These are phyloP conservation scores for Netelia melanura DNA, from an alignment of 2,888 invertebrate genomes.

Conservation along the genomic window DNA sequence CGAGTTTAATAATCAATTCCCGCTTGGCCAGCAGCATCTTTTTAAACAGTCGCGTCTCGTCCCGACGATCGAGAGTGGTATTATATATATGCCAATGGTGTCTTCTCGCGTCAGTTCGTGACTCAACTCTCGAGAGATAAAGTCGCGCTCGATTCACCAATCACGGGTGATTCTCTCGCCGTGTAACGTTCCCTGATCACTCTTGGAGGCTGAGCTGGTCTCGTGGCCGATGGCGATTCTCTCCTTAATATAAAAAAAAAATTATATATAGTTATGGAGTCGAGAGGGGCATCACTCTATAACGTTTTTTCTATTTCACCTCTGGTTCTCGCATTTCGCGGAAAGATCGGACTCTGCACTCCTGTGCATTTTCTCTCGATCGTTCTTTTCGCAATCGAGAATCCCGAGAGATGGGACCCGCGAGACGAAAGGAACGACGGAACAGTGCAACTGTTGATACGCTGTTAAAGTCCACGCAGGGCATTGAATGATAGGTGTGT, in stretches of 20 bases:
- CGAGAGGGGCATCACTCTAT: constrained; percentile 5
- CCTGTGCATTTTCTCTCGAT: background rate
- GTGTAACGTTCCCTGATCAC: constrained; percentile 10
- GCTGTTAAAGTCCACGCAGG: constrained; percentile 44
- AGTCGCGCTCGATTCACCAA: constrained; percentile 34
- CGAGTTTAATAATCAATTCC: constrained; percentile 41
- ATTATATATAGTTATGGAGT: background rate
- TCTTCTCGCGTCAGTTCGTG: constrained; percentile 49
- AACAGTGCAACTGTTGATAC: constrained; percentile 20
- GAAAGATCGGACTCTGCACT: constrained; percentile 9
- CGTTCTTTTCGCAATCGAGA: constrained; percentile 23
- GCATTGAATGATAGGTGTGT: constrained; percentile 31
- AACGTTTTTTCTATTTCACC: constrained; percentile 14
- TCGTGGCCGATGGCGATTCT: constrained; percentile 40
- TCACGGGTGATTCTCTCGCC: constrained; percentile 38
- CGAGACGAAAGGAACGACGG: background rate
- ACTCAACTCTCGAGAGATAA: constrained; percentile 54
- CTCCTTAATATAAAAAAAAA: background rate
- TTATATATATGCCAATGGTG: constrained; percentile 7
- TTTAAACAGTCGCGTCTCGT: constrained; percentile 65
- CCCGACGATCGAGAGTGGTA: constrained; percentile 38
- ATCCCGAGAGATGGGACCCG: constrained; percentile 28
- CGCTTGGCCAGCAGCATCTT: constrained; percentile 34
- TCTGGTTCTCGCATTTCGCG: constrained; percentile 37
- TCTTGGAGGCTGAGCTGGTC: constrained; percentile 41